Evolutionary conservation across 2,113 vertebrate genomes (phyloP), one percentile per base, ranked within the genome.

Genomic region (Morphnarchus princeps): DNA sequence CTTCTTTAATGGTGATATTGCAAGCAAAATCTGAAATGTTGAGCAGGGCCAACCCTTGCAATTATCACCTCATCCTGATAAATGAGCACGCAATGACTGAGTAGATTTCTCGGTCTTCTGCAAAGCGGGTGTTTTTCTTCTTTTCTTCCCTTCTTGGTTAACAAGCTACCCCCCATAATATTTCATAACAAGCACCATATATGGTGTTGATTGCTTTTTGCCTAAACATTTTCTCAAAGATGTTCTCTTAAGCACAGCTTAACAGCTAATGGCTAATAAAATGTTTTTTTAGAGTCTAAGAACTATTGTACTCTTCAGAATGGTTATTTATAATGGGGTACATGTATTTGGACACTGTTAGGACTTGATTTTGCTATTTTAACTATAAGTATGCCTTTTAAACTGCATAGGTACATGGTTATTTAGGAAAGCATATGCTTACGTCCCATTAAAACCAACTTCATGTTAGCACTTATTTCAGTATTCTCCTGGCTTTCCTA

Each of bases 341-440:
- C 4, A 4, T 9, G 1, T 15, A 22, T 55, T 32, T 65, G 10
- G 50, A 65, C 11, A 49, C 26, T 29, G 20, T 3, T 26, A 74
- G 19, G 59, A 62, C 5, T 61, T 78, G 7, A 29, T 85, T 88
- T 57, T 85, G 43, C 10, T 10, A 24, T 72, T 81, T 47, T 55
- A 45, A 69, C 43, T 21, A 2, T 11, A 25, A 58, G 52, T 15
- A 22, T 31, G 11, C 36, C 16, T 84, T 73, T 52, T 38, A 73
- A 94, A 50, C 36, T 1, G 0, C 36, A 4, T 10, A 57, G 58
- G 21, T 25, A 50, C 0, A 0, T 7, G 29, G 22, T 69, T 87
- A n/a, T 59, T 77, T 22, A 65, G 28, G 29, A 77, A 77, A 69
- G 4, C 2, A 8, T 13, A 7, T 22, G 9, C 2, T 83, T 45